Evolutionary conservation across 2,113 vertebrate genomes (phyloP), one percentile per base, ranked within the genome.

Genomic region (Bubo scandiacus): DNA sequence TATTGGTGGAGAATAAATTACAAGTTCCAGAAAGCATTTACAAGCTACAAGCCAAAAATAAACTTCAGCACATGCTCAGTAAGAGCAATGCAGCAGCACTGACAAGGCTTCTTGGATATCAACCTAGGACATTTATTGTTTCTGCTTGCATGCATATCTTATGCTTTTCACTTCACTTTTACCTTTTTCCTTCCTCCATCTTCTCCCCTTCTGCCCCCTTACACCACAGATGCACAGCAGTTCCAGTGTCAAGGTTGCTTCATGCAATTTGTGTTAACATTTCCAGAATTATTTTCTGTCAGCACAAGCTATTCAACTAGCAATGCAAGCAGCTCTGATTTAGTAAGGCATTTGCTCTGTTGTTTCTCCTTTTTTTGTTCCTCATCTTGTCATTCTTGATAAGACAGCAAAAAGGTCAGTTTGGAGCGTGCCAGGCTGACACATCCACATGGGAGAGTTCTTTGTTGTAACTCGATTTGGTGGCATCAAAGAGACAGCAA

Each of bases 201-300:
- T 51, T 83, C 81, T 75, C 43, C 78, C 25, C 25, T 79, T 71
- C 25, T 72, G 68, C 30, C 57, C 32, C 23, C 84, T 91, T 36
- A 87, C 18, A 75, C 18, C 43, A 78, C 34, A 84, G 71, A 92
- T 30, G 32, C 61, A 70, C 79, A 88, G 83, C 23, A 90, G 40
- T 58, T 65, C 49, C 49, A 78, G 17, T 23, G 71, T 96, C 61
- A 52, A 61, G 51, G 54, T 0, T 90, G 47, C 30, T 86, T 20
- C 0, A 0, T 66, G 63, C 36, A 92, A 61, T 80, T 75, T 81
- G 84, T 38, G n/a, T 74, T 83, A 96, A 67, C 29, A 79, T 86
- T 90, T 90, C 67, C 87, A 93, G 68, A 89, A 58, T 61, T 92
- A 83, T 18, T 81, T 63, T 90, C 70, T 71, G 82, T 88, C 90